Conservation (phyloP, 2,113 vertebrate genomes). For the Mungos mungo region DNA sequence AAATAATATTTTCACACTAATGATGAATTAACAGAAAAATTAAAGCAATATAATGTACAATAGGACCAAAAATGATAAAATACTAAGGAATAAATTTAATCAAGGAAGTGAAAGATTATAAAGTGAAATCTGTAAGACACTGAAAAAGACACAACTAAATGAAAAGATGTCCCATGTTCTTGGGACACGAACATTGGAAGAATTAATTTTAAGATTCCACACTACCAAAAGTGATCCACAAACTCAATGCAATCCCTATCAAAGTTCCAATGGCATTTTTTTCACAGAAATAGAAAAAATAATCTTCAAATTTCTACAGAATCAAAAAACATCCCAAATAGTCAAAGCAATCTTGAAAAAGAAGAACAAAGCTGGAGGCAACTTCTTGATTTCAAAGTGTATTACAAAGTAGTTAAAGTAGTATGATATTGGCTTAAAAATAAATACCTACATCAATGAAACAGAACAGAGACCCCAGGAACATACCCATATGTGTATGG, state of each 20-base stretch:
- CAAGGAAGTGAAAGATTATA: neutral
- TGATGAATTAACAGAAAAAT: neutral
- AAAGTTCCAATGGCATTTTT: neutral
- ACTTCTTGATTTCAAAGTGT: neutral
- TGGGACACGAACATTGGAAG: neutral
- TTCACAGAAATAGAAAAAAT: neutral
- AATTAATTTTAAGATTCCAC: neutral
- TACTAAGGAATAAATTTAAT: neutral
- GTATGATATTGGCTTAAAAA: neutral
- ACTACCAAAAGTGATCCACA: neutral
- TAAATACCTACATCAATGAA: neutral
- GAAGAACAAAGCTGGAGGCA: neutral
- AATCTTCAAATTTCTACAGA: neutral
- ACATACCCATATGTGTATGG: neutral
- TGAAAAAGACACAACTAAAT: neutral
- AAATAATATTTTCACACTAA: neutral
- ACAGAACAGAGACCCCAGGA: neutral
- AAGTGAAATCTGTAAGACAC: neutral
- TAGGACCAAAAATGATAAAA: neutral
- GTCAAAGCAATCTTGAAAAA: neutral
- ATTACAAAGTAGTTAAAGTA: neutral
- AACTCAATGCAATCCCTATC: neutral
- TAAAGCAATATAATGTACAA: neutral
- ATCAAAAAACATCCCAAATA: neutral
- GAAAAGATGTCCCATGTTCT: neutral